A percentile compares a stretch with the other conserved stretches of the same genome.
Evolutionary conservation across 2,888 invertebrate genomes (phyloP).

Genomic region (Parasteatoda lunata): DNA sequence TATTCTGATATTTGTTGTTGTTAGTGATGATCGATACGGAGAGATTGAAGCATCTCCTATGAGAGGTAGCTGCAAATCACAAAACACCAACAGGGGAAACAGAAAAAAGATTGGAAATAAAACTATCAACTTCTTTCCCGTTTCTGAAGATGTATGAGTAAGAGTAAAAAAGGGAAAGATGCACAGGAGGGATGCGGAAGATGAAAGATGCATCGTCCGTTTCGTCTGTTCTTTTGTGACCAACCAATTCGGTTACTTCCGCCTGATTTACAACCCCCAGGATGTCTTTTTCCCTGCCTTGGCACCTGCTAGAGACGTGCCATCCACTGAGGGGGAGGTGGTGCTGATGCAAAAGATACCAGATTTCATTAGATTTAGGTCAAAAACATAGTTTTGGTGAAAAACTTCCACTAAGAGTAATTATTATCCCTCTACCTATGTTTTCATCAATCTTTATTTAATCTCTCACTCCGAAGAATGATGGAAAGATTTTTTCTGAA

Average conservation of each 20-base stretch:
- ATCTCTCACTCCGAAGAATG: no score
- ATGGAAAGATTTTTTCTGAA: no score
- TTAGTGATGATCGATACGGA: no score
- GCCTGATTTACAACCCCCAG: conserved; percentile 66
- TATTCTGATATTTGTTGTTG: no score
- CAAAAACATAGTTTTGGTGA: neutral
- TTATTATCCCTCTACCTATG: no score
- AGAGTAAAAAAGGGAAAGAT: conserved; percentile 27
- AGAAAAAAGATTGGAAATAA: conserved; percentile 26
- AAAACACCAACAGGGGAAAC: conserved; percentile 37
- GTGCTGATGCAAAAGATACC: neutral
- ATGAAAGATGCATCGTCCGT: conserved; percentile 67
- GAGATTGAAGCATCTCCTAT: neutral
- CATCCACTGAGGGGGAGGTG: conserved; percentile 9
- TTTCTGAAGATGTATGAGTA: conserved; percentile 49
- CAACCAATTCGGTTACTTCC: conserved; percentile 69
- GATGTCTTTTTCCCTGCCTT: conserved; percentile 16
- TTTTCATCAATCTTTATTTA: no score
- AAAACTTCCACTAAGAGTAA: neutral
- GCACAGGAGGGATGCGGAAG: conserved; percentile 45
- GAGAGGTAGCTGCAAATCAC: conserved; percentile 44
- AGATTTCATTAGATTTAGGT: conserved; percentile 22
- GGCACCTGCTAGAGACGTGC: conserved; percentile 64
- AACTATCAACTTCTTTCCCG: conserved; percentile 16
- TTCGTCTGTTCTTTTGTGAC: conserved; percentile 68